These are phyloP conservation scores for Zeuzera pyrina DNA, from an alignment of 2,888 invertebrate species.

Conservation along the genomic window DNA sequence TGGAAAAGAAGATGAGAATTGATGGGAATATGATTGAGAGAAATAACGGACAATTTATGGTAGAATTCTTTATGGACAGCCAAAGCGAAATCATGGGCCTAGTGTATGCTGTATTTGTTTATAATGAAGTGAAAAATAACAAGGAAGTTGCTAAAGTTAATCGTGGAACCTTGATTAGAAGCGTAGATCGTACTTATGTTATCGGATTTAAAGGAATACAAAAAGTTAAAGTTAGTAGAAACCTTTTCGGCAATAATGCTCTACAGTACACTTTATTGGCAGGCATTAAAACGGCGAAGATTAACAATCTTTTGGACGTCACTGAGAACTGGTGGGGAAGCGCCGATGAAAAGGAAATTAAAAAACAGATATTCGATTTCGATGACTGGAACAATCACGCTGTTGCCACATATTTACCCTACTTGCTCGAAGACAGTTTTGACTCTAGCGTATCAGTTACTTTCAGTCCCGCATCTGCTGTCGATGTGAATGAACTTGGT, in stretches of 20 bases:
- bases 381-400: conserved; percentile 99
- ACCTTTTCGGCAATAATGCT: conserved; percentile 87
- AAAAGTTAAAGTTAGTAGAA: conserved; percentile 90
- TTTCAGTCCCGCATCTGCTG: conserved; percentile 67
- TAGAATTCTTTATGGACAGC: conserved; percentile 91
- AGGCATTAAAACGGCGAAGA: conserved; percentile 89
- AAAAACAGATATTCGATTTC: conserved; percentile 93
- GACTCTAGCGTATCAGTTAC: conserved; percentile 83
- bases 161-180: conserved; percentile 44
- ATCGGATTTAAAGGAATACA: conserved; percentile 96
- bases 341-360: conserved; percentile 79
- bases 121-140: conserved; percentile 85
- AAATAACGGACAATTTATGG: conserved; percentile 87
- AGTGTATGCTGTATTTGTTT: conserved; percentile 84
- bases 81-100: conserved; percentile 94
- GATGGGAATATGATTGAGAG: conserved; percentile 83
- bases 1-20: conserved; percentile 96
- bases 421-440: conserved; percentile 82
- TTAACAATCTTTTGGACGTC: conserved; percentile 90
- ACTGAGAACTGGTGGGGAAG: conserved; percentile 98
- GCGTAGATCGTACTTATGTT: conserved; percentile 81
- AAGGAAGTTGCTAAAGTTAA: conserved; percentile 50
- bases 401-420: conserved; percentile 92
- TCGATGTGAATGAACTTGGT: conserved; percentile 80
- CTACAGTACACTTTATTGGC: conserved; percentile 93